These are phyloP conservation scores for Adelognathus sp. DNA, from an alignment of 2,888 invertebrate genomes.

Conservation along the genomic window DNA sequence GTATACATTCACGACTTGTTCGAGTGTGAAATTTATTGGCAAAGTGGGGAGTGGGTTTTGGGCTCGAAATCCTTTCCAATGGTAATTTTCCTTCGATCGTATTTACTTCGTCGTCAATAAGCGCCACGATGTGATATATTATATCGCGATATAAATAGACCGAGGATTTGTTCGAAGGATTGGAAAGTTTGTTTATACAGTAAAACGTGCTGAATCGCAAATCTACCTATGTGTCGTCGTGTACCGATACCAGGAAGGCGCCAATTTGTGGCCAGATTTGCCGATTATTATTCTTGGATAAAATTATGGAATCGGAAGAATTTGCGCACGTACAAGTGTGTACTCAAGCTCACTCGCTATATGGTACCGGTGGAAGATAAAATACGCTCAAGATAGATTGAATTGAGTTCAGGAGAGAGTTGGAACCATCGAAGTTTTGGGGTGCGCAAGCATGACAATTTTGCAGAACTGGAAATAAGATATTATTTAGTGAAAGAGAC, in stretches of 20 bases:
- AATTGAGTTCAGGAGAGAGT: neutral
- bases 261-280: conserved; percentile 4
- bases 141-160: conserved; percentile 67
- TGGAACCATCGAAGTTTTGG: neutral
- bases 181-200: conserved; percentile 62
- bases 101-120: conserved; percentile 9
- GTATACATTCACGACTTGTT: conserved; percentile 34
- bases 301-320: neutral
- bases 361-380: neutral
- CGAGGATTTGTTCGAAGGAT: conserved; percentile 69
- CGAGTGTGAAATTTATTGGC: neutral
- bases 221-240: neutral
- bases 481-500: neutral
- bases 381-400: neutral
- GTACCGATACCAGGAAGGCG: conserved; percentile 29
- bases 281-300: neutral
- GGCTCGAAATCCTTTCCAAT: conserved; percentile 65
- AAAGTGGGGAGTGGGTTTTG: neutral
- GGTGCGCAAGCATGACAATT: neutral
- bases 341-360: neutral
- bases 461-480: neutral
- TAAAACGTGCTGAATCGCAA: conserved; percentile 38
- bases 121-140: conserved; percentile 64
- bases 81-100: conserved; percentile 58
- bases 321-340: too few relatives aligned